Evolutionary conservation across 2,888 invertebrate genomes (phyloP).

Genomic region (Amphimallon solstitiale): DNA sequence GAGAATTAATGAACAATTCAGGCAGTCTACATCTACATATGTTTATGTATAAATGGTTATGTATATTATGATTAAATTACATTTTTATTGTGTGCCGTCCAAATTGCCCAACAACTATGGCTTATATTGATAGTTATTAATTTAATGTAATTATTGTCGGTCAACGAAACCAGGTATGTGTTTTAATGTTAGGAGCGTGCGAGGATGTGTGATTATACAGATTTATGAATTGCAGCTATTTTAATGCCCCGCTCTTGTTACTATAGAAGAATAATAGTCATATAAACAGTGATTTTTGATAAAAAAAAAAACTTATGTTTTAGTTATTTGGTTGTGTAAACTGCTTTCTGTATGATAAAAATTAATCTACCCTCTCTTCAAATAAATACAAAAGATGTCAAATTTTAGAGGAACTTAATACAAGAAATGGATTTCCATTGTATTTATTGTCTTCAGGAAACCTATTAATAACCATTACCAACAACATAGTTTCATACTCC

Average conservation of each 20-base stretch:
- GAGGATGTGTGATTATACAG: constrained; percentile 37
- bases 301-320: background rate
- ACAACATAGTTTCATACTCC: too few relatives aligned
- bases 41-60: background rate
- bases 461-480: too few relatives aligned
- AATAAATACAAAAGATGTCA: too few relatives aligned
- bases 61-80: background rate
- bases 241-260: constrained; percentile 52
- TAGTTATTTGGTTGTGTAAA: constrained; percentile 20
- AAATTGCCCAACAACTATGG: constrained; percentile 34
- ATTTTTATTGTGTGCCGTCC: constrained; percentile 11
- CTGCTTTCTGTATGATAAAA: too few relatives aligned
- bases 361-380: too few relatives aligned
- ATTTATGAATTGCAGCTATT: constrained; percentile 44
- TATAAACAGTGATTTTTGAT: constrained; percentile 37
- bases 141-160: constrained; percentile 40
- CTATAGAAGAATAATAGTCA: constrained; percentile 48
- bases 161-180: constrained; percentile 50
- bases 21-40: background rate
- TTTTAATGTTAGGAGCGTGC: constrained; percentile 33
- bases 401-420: too few relatives aligned
- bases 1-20: too few relatives aligned
- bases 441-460: too few relatives aligned
- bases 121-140: constrained; percentile 1
- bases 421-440: too few relatives aligned